Evolutionary conservation across 2,797 vertebrate genomes (phyloP).

Genomic region (Coluber constrictor): DNA sequence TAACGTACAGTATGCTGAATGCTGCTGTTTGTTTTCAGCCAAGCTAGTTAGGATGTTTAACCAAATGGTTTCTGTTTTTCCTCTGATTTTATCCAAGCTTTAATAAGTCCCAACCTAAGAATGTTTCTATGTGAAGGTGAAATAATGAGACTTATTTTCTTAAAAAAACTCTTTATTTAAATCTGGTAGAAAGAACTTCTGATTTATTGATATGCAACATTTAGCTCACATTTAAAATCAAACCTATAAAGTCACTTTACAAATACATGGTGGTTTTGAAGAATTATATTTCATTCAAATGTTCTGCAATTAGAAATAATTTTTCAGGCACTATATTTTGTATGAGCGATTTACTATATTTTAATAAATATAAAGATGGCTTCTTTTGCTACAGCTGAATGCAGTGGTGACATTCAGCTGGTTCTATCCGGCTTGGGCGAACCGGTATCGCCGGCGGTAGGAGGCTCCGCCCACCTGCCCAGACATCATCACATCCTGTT

Average conservation of each 20-base stretch:
- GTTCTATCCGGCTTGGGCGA: too few relatives aligned
- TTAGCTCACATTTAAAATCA: background rate
- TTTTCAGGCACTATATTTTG: background rate
- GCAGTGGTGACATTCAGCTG: background rate
- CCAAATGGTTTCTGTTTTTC: slow-evolving; percentile 4
- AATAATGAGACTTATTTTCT: slow-evolving; percentile 3
- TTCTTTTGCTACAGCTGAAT: background rate
- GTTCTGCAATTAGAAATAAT: background rate
- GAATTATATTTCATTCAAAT: background rate
- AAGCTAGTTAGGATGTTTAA: slow-evolving; percentile 37
- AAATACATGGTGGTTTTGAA: background rate
- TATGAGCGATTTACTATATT: background rate
- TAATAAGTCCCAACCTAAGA: slow-evolving; percentile 25
- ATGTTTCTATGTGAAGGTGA: background rate
- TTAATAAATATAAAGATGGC: background rate
- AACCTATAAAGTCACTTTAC: background rate
- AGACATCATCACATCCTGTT: too few relatives aligned
- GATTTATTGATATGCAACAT: background rate
- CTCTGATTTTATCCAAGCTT: slow-evolving; percentile 42
- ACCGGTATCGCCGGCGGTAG: too few relatives aligned
- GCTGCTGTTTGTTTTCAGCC: slow-evolving; percentile 34
- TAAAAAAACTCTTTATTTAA: slow-evolving; percentile 24
- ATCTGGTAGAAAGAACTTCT: background rate
- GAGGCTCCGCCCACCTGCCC: too few relatives aligned
- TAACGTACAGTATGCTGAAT: slow-evolving; percentile 26